Evolutionary conservation across 2,888 invertebrate genomes (phyloP).

Genomic region (Hemaris fuciformis): DNA sequence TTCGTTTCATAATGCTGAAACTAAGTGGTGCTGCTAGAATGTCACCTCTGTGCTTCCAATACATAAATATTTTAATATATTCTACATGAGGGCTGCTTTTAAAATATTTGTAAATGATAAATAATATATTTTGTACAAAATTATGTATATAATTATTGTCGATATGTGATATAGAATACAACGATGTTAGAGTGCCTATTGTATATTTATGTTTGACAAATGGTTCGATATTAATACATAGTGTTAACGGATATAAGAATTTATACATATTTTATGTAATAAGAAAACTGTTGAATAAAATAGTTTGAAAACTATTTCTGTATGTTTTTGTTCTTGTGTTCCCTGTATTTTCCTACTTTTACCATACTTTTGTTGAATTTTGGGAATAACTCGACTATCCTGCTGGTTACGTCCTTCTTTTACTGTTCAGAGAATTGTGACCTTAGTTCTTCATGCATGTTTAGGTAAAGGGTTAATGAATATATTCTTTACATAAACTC

Average conservation of each 20-base stretch:
- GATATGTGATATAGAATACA: conserved; percentile 78
- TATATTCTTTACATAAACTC: too few species aligned
- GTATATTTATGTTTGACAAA: conserved; percentile 52
- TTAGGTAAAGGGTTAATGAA: too few species aligned
- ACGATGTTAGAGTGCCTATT: conserved; percentile 66
- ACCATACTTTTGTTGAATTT: too few species aligned
- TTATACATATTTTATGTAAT: conserved; percentile 48
- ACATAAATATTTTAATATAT: conserved; percentile 12
- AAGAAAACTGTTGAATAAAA: conserved; percentile 67
- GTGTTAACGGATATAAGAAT: conserved; percentile 7
- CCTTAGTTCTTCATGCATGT: too few species aligned
- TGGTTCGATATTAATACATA: conserved; percentile 41
- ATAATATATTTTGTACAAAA: conserved; percentile 55
- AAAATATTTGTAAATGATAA: conserved; percentile 36
- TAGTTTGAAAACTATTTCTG: conserved; percentile 39
- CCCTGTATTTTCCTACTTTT: neutral
- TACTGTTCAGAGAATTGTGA: too few species aligned
- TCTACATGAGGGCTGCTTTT: conserved; percentile 9
- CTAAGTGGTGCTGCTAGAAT: neutral
- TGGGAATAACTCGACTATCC: too few species aligned
- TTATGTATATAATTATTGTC: conserved; percentile 49
- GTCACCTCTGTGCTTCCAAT: conserved; percentile 44
- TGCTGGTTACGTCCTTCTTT: too few species aligned
- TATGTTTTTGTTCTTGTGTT: neutral
- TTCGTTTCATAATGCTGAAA: neutral